Evolutionary conservation across 2,888 invertebrate genomes (phyloP), one percentile per base, ranked within the genome.

Genomic region (Sclerodermus sp.): DNA sequence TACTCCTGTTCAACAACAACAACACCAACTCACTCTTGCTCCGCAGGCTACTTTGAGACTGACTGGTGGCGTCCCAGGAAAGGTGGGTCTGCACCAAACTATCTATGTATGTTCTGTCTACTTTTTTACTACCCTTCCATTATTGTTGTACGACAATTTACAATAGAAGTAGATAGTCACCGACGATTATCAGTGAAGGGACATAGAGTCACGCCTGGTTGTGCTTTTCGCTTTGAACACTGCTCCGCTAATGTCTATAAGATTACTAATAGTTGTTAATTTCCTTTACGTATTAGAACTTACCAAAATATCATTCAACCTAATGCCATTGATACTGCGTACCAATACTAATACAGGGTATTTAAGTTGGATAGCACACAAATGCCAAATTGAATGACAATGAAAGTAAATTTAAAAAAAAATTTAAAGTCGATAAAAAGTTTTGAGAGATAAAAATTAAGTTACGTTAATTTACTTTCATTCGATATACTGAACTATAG

Each of bases 51-150:
- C 89, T 92, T 91, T 90, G 93, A 94, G 90, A 77, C 76, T 72
- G 93, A 93, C 86, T 93, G 93, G 93, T 93, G 93, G 92, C 89
- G 93, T 85, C 93, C 93, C 80, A 88, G 93, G 80, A 93, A 93
- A 94, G 93, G 93, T 93, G 89, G 86, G 84, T 84, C 80, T 78
- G 73, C 77, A 77, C 77, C 77, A 77, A 77, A 76, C 76, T 78
- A 76, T 74, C 75, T 76, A 76, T 76, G 76, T 76, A 76, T 76
- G 76, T 76, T 76, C 73, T 74, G 76, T 76, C 76, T 74, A 73
- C 71, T 76, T 73, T 73, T 68, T 70, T 71, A 70, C 58, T 67
- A 68, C 59, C 66, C 59, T 68, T 68, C 64, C 59, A 54, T 64
- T 57, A 64, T 57, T 62, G 59, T 64, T 57, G 64, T 64, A 57